Evolutionary conservation across 2,797 vertebrate genomes (phyloP), one percentile per base, ranked within the genome.

Genomic region (Tinamus major): DNA sequence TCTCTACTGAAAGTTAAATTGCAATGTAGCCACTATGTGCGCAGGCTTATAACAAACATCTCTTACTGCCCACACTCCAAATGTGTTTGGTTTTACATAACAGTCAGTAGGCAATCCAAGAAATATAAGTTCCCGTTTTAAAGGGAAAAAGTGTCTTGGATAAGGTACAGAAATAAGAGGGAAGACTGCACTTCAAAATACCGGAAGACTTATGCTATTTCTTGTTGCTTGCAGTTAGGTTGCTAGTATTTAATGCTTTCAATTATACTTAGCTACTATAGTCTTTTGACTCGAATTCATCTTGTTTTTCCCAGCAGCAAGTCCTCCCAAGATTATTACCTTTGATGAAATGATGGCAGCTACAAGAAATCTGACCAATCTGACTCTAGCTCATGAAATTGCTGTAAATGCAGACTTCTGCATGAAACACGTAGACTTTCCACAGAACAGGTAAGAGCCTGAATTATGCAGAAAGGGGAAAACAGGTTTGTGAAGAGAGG

Each of bases 331-430:
- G 97, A 77, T 86, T 24, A 79, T 98, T 71, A 98, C 98, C 2
- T 98, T 99, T 96, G 98, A 99, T 56, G 98, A 99, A 55, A 98
- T 99, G 79, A 99, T 99, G 98, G 97, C 98, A 53, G 96, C 98
- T 59, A 97, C 98, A 71, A 98, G 97, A 97, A 98, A 99, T 87
- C 93, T 99, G 62, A 98, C 98, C 86, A 97, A 99, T 89, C 97
- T 99, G 97, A 98, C 97, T 81, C 90, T 99, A 44, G 98, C 98
- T 94, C 99, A 99, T 41, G 98, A 99, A 97, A 99, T 99, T 89
- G 97, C 98, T 58, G 97, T 99, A 56, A 99, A 99, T 92, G 97
- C 89, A 71, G 97, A 98, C 78, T 99, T 99, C 74, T 98, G 98
- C 20, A 63, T 99, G 85, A 98, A 98, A 90, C 96, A 95, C 17